These are phyloP conservation scores for Sebastes cheni DNA, from an alignment of 2,797 vertebrate species.

Conservation along the genomic window DNA sequence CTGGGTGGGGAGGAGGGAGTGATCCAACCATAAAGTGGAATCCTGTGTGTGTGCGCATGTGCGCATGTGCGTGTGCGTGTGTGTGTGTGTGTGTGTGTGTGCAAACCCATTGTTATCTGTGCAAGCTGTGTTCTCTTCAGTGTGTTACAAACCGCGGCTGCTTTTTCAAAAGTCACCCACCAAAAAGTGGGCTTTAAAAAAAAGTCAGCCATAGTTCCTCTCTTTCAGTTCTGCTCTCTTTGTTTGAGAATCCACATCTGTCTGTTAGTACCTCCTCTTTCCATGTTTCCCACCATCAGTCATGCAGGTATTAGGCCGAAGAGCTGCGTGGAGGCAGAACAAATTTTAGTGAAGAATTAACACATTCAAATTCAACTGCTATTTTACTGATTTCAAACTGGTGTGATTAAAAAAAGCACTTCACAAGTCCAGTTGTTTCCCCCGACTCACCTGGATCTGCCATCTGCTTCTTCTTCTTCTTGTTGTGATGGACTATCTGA, in stretches of 20 bases:
- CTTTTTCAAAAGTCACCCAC: slow-evolving; percentile 9
- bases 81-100: background rate
- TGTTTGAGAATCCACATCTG: background rate
- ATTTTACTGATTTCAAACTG: background rate
- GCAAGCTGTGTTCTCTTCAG: slow-evolving; percentile 13
- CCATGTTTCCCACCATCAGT: slow-evolving; percentile 84
- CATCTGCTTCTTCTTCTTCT: slow-evolving; percentile 80
- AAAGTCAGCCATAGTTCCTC: background rate
- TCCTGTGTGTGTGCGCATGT: background rate
- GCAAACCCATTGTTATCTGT: slow-evolving; percentile 7
- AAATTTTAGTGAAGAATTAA: background rate
- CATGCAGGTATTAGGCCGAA: slow-evolving; percentile 97
- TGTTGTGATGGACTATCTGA: slow-evolving; percentile 88
- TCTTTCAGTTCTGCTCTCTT: background rate
- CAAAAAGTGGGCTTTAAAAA: slow-evolving; percentile 10
- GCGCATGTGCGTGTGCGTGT: too few species aligned
- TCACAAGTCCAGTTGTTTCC: background rate
- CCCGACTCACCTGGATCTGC: slow-evolving; percentile 88
- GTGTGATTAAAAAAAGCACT: background rate
- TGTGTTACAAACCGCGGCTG: background rate
- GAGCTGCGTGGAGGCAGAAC: slow-evolving; percentile 77
- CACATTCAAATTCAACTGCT: background rate
- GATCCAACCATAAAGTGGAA: slow-evolving; percentile 66
- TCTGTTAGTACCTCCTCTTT: slow-evolving; percentile 83
- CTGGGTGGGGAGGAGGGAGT: slow-evolving; percentile 4